Evolutionary conservation across 1,140 invertebrate species (phyloP).

Genomic region (Meloidogyne exigua): DNA sequence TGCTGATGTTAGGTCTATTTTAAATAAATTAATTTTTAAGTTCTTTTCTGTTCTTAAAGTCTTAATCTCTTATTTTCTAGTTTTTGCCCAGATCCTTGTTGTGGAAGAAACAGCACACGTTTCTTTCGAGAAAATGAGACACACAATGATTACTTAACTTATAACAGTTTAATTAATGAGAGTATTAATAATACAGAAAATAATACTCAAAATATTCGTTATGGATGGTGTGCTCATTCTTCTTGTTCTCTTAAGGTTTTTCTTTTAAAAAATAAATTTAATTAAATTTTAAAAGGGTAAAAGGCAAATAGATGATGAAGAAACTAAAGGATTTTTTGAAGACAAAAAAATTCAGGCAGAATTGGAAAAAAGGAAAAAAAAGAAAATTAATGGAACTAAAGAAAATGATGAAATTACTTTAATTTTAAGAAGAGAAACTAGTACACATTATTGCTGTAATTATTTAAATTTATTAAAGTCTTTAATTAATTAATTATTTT

Average conservation of each 20-base stretch:
- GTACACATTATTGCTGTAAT: constrained; percentile 23
- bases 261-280: too few relatives aligned
- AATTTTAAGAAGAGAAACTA: neutral
- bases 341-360: neutral
- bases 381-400: neutral
- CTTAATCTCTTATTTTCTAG: constrained; percentile 7
- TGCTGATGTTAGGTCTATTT: constrained; percentile 18
- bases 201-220: neutral
- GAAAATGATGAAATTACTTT: neutral
- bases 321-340: constrained; percentile 2
- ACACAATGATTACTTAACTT: neutral
- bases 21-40: too few relatives aligned
- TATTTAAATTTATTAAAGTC: too few relatives aligned
- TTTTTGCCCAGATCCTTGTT: constrained; percentile 23
- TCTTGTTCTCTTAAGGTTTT: neutral
- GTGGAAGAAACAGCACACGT: constrained; percentile 11
- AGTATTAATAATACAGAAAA: neutral
- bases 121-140: neutral
- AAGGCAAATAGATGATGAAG: neutral
- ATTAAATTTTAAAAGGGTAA: neutral
- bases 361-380: neutral
- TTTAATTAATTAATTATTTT: constrained; percentile 9
- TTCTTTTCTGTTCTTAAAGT: too few relatives aligned
- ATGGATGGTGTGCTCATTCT: neutral
- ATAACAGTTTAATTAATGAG: neutral